Percentiles rank a stretch among this genome's conserved stretches.
These are phyloP conservation scores for Monoplex corrugatus DNA, from an alignment of 2,888 invertebrate genomes.

Conservation along the genomic window DNA sequence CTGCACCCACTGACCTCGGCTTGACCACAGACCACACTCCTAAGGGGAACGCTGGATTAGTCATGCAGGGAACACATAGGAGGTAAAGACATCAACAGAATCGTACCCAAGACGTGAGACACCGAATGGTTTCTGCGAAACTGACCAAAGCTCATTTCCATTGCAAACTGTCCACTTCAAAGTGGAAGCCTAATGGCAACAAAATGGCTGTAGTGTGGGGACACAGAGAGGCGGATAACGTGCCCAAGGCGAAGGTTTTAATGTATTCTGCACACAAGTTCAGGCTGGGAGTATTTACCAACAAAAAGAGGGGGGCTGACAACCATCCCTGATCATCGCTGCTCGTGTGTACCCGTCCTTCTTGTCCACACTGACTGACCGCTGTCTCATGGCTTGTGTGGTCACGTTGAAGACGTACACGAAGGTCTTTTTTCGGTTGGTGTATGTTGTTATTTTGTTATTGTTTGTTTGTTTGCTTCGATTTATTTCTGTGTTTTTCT, in stretches of 20 bases:
- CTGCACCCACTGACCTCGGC: too few species aligned
- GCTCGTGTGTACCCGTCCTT: background rate
- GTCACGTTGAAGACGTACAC: constrained; percentile 19
- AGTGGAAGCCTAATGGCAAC: background rate
- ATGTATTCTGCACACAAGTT: constrained; percentile 30
- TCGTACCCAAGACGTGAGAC: constrained; percentile 13
- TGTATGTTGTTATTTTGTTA: background rate
- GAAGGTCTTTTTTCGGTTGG: background rate
- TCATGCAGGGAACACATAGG: too few species aligned
- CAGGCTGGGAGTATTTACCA: constrained; percentile 19
- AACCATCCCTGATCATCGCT: background rate
- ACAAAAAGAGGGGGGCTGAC: background rate
- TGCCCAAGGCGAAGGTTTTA: background rate
- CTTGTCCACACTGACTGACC: constrained; percentile 15
- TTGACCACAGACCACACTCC: too few species aligned
- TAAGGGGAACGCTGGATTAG: too few species aligned
- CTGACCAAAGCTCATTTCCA: constrained; percentile 10
- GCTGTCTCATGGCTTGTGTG: background rate
- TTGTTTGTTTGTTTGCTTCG: background rate
- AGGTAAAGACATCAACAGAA: background rate
- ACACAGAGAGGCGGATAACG: too few species aligned
- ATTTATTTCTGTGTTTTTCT: too few species aligned
- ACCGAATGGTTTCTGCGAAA: background rate
- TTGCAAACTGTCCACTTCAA: constrained; percentile 7
- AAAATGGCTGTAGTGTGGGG: background rate